phyloP scores from a whole-genome alignment of 2,113 vertebrate genomes.

The Mustelus asterias region DNA sequence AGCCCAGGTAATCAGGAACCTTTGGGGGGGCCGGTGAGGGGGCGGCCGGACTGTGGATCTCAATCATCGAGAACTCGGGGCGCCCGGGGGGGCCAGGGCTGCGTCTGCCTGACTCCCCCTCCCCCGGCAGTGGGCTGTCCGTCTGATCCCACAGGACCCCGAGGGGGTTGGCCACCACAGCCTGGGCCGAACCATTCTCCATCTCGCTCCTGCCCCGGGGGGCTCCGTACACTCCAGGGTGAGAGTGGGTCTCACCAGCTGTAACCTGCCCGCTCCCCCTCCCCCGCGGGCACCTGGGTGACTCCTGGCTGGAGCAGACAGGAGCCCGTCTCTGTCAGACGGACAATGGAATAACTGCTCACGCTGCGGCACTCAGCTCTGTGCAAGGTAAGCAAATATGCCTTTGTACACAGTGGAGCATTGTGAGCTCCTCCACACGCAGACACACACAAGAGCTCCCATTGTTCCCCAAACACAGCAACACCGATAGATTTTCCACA shows the following conservation, averaged over 20 bases:
- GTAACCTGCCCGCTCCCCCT: too few species aligned
- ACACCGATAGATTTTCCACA: not conserved
- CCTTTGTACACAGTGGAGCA: not conserved
- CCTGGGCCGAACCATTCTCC: not conserved
- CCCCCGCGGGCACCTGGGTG: too few species aligned
- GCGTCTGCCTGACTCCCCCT: too few species aligned
- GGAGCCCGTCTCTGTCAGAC: too few species aligned
- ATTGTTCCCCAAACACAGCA: not conserved
- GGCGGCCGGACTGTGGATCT: not conserved
- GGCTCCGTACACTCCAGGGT: not conserved
- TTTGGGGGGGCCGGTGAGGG: not conserved
- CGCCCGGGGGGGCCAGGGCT: too few species aligned
- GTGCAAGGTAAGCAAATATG: not conserved
- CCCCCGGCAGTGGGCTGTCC: too few species aligned
- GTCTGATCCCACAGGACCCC: too few species aligned
- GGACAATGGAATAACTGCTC: not conserved
- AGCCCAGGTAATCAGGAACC: slow-evolving; percentile 56
- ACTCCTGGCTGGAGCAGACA: not conserved
- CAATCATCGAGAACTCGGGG: not conserved
- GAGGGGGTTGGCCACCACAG: too few species aligned
- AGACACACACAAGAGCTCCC: not conserved
- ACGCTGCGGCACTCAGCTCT: not conserved
- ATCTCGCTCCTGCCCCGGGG: too few species aligned
- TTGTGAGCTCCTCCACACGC: not conserved
- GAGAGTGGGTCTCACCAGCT: too few species aligned